Evolutionary conservation across 2,113 vertebrate species (phyloP).

Genomic region (Nibea albiflora): DNA sequence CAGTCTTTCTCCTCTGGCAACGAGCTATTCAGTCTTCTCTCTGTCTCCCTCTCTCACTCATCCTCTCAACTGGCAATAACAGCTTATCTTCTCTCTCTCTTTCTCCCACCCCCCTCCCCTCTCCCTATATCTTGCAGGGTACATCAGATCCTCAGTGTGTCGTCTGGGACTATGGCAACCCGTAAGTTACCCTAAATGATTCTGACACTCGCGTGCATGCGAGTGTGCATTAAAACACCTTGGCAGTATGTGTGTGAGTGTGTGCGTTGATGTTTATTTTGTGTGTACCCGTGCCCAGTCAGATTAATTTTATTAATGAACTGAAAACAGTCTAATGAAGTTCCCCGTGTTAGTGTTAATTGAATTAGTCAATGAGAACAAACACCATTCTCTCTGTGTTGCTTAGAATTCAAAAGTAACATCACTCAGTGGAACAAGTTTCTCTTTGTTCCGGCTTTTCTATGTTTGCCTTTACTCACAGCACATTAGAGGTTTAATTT

Average conservation of each 20-base stretch:
- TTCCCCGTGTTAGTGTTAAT: slow-evolving; percentile 71
- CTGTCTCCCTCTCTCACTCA: slow-evolving; percentile 54
- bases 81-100: slow-evolving; percentile 50
- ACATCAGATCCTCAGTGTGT: slow-evolving; percentile 95
- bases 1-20: slow-evolving; percentile 72
- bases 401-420: slow-evolving; percentile 52
- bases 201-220: slow-evolving; percentile 32
- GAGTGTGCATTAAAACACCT: not conserved
- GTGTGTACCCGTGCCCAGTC: slow-evolving; percentile 37
- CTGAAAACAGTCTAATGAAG: slow-evolving; percentile 69
- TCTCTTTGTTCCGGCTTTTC: slow-evolving; percentile 3
- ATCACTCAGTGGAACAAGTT: slow-evolving; percentile 29
- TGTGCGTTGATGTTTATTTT: slow-evolving; percentile 46
- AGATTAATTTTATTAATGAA: slow-evolving; percentile 67
- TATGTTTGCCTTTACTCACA: slow-evolving; percentile 6
- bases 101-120: not conserved
- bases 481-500: slow-evolving; percentile 20
- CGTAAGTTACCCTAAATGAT: slow-evolving; percentile 86
- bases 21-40: slow-evolving; percentile 58
- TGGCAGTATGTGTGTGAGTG: not conserved
- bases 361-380: slow-evolving; percentile 66
- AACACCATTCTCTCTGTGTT: slow-evolving; percentile 53
- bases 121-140: slow-evolving; percentile 84
- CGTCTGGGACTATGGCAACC: slow-evolving; percentile 95
- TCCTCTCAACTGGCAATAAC: slow-evolving; percentile 68